Evolutionary conservation across 2,113 vertebrate genomes (phyloP), one percentile per base, ranked within the genome.

Genomic region (Poecile atricapillus): DNA sequence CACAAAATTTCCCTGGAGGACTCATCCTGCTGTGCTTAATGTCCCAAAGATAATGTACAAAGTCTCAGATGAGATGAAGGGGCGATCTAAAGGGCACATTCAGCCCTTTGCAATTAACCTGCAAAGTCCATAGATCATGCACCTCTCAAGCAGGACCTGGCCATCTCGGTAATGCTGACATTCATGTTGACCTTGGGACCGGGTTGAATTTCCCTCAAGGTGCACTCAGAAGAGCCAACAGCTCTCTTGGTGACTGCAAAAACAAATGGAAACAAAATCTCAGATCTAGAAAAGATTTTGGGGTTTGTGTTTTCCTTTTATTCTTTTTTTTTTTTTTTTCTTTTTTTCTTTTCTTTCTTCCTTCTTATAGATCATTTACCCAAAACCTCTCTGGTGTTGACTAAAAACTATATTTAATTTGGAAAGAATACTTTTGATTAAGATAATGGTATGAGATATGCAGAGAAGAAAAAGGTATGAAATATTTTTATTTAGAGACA

Each of bases 41-140:
- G 92, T 92, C 80, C 76, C 86, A 90, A 67, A 71, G 87, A 91
- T 90, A 94, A 94, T 50, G 92, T 56, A 67, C 82, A 64, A 89
- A 87, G 75, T 93, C 82, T 71, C 87, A 68, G 68, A 74, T 39
- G 75, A 88, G 82, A 65, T 55, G 63, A 35, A 90, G 71, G 84
- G 74, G 75, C 31, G 20, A 83, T 90, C 63, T 77, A 93, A 94
- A 95, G 89, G 94, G 95, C 93, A 90, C 75, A 85, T 62, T 58
- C 81, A 94, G 74, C 44, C 81, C 70, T 5, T 46, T 73, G 78
- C 46, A 39, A 25, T 41, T 75, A 86, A 47, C 37, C 55, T 64
- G 71, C 60, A 20, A 67, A 65, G 78, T 84, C 78, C 46, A 31
- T 19, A 60, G 67, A 73, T 90, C 87, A 76, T 3, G 4, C 17